Base-by-base conservation (phyloP, 2,797 vertebrate genomes). In the Anableps anableps region DNA sequence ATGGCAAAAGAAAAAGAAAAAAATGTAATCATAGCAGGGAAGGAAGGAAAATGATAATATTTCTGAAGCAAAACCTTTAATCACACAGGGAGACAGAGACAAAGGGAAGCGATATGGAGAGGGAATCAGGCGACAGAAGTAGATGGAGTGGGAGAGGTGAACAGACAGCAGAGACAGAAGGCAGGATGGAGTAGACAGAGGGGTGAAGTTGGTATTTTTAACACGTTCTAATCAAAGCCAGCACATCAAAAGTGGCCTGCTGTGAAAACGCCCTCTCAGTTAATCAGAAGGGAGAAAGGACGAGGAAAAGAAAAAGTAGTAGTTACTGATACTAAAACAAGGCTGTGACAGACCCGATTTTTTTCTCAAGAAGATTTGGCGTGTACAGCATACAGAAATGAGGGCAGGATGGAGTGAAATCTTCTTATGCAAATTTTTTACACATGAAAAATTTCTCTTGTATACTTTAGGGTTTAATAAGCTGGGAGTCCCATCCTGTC, bases 151-250 rank as follows among this genome's bases (percentile, higher is more conserved):
- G 77, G 83, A 83, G 85, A 89, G 83, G 85, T 85, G 81, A 85
- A 86, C 74, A 74, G 84, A 72, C 19, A 86, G 58, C 41, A 48
- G 72, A 75, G 82, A 81, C 80, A 87, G 90, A 72, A 81, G 83
- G 81, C 62, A 74, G 83, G 84, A 81, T 88, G 11, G 45, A 82
- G 84, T 19, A 60, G 79, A 88, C 84, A 81, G 81, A 88, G 75
- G 81, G 79, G 68, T 80, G 86, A 50, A 84, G 88, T 62, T 79
- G 85, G 85, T 91, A 92, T 95, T 94, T 94, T 92, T 91, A 92
- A 85, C 91, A 88, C 83, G 77, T 83, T 91, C 86, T 91, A 89
- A 94, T 93, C 89, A 92, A 80, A 83, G 78, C n/a, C 78, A 86
- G 86, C 51, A 74, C 85, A 89, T 92, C 91, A 91, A 89, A 91